Evolutionary conservation across 1,140 invertebrate genomes (phyloP), one percentile per base, ranked within the genome.

Genomic region (Nasonia giraulti): DNA sequence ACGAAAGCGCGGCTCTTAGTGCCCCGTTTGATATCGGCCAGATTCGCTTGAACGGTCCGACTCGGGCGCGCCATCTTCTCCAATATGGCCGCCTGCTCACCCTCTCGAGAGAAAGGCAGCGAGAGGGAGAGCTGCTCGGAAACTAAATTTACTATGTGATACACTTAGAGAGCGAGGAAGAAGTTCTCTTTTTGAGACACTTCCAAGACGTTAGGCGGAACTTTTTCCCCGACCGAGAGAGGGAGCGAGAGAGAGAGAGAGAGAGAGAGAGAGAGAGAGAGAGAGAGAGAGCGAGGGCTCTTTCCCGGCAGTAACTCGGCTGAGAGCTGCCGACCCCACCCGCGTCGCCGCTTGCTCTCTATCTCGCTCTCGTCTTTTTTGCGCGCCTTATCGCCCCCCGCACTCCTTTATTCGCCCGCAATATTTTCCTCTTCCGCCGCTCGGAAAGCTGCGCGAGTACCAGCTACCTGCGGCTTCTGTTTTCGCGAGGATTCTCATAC

Each of bases 91-190:
- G 88, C 80, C 33, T 6, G 47, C 82, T 55, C 76, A 79, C 77
- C 84, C 85, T 50, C 80, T 62, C 17, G 55, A n/a, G 55, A 62
- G 17, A 17, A 62, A 81, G 87, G 87, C 27, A 87, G 87, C 90
- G 89, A 87, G 90, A n/a, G 55, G 17, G 17, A 62, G 20, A 62
- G 83, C 7, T 14, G 20, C 17, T 62, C 55, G 86, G 87, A 92
- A 92, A 93, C 90, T 91, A 91, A 92, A 92, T 93, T 93, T 93
- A 92, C 91, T 92, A 91, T 93, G 91, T 92, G 92, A 93, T 92
- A 92, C 90, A 92, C 91, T 92, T 93, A 92, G 88, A 91, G 89
- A 73, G 88, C 74, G 40, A 50, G 17, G 55, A 62, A 27, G 76
- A 86, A 90, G 86, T 91, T 89, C 84, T 89, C 90, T 89, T 92